Evolutionary conservation across 1,140 invertebrate species (phyloP), one percentile per base, ranked within the genome.

Genomic region (Tribolium castaneum): DNA sequence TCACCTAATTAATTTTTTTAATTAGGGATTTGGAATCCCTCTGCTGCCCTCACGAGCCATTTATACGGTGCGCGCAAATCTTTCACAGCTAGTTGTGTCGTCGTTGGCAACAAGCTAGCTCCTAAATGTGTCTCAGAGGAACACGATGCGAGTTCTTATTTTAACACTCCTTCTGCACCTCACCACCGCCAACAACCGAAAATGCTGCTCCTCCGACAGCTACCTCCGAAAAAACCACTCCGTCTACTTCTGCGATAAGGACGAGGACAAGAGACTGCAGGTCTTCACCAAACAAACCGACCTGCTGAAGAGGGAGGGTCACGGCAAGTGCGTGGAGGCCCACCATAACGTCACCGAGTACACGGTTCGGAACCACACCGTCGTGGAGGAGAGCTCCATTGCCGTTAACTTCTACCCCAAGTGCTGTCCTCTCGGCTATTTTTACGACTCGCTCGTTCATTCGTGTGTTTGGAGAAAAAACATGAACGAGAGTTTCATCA

Each of bases 371-470:
- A 73, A 73, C 19, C 19, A 35, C 16, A 73, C 71, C 4, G 14
- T 73, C 6, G 7, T 73, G 9, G 50, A 73, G n/a, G 50, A 73
- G 22, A n/a, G 14, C 1, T 30, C 30, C 6, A 59, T 75, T 34
- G 62, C 22, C 6, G 59, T 74, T 22, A 45, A 75, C 7, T 70
- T 39, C 6, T 83, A 82, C 16, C 80, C 79, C n/a, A 83, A 83
- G 76, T 83, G 83, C 70, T 83, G 83, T 52, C 83, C 83, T 5
- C 34, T 82, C 3, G 30, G 56, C n/a, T 76, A 77, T 66, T 16
- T 66, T 45, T 83, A 83, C 56, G 76, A 83, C 66, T 35, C 59
- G 3, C 62, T 66, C n/a, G 19, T 35, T 3, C 83, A 79, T 75
- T 76, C 76, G 3, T 83, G 83, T 51, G 51, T 70, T 1, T 35